Conservation (phyloP, 2,797 vertebrate genomes). For the Poecile montanus region DNA sequence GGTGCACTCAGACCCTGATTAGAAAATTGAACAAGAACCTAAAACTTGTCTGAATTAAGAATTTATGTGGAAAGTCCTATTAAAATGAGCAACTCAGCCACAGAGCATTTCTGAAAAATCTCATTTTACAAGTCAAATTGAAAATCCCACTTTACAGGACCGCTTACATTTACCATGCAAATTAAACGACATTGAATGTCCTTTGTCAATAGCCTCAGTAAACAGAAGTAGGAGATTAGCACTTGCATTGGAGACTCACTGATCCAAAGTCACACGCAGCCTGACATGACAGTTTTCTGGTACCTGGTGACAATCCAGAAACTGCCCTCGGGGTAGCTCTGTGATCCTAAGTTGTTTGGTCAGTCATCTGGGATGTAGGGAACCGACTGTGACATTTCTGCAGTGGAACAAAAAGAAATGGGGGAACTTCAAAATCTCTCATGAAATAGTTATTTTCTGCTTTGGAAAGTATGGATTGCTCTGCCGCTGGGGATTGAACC, state of each 20-base stretch:
- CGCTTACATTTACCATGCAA: background rate
- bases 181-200: background rate
- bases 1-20: background rate
- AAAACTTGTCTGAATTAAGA: background rate
- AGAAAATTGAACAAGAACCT: background rate
- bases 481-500: background rate
- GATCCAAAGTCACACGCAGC: background rate
- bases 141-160: background rate
- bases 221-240: background rate
- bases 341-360: constrained; percentile 27
- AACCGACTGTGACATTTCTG: background rate
- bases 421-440: background rate
- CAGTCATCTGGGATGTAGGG: constrained; percentile 7
- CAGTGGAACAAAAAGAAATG: background rate
- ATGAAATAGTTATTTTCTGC: constrained; percentile 32
- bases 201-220: background rate
- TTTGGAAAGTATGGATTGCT: constrained; percentile 3
- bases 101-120: background rate
- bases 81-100: background rate
- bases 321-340: background rate
- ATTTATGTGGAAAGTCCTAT: background rate
- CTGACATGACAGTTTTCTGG: constrained; percentile 50
- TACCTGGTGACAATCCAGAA: constrained; percentile 43
- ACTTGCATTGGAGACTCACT: background rate
- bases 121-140: background rate